phyloP scores from a whole-genome alignment of 1,140 invertebrate species.

The Mercenaria mercenaria region DNA sequence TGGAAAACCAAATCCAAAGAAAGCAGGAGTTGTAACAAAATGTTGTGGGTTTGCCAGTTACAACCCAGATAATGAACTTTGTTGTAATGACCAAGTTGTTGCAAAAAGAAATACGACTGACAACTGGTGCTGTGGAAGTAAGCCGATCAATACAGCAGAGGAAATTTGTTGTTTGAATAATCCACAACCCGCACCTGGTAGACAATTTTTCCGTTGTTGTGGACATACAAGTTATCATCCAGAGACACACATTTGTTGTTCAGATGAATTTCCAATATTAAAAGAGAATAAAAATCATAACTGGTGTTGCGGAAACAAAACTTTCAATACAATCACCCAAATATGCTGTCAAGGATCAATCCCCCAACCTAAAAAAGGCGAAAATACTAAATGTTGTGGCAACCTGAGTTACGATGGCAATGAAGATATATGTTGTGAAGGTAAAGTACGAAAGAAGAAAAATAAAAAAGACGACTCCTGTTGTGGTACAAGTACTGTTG shows the following conservation, averaged over 20 bases:
- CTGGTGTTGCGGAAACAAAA: slow-evolving; percentile 37
- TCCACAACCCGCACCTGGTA: neutral
- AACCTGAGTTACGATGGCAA: slow-evolving; percentile 15
- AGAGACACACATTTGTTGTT: slow-evolving; percentile 8
- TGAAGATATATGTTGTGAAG: slow-evolving; percentile 40
- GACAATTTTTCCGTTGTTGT: slow-evolving; percentile 13
- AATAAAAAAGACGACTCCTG: slow-evolving; percentile 29
- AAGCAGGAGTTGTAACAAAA: slow-evolving; percentile 2
- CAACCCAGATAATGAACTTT: slow-evolving; percentile 10
- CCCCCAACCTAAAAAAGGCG: neutral
- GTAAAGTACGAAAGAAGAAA: neutral
- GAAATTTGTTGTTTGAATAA: slow-evolving; percentile 21
- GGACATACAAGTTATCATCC: slow-evolving; percentile 18
- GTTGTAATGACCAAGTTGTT: neutral
- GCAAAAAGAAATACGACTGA: neutral
- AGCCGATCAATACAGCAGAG: neutral
- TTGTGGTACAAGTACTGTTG: slow-evolving; percentile 30
- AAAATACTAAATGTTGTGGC: slow-evolving; percentile 6
- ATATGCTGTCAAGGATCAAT: slow-evolving; percentile 25
- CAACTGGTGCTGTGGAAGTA: slow-evolving; percentile 4
- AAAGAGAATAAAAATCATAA: neutral
- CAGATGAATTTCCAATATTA: neutral
- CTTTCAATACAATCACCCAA: slow-evolving; percentile 14
- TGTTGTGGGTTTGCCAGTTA: neutral
- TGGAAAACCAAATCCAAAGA: neutral